Base-by-base conservation (phyloP, 2,888 invertebrate species). In the Conistra vaccinii region DNA sequence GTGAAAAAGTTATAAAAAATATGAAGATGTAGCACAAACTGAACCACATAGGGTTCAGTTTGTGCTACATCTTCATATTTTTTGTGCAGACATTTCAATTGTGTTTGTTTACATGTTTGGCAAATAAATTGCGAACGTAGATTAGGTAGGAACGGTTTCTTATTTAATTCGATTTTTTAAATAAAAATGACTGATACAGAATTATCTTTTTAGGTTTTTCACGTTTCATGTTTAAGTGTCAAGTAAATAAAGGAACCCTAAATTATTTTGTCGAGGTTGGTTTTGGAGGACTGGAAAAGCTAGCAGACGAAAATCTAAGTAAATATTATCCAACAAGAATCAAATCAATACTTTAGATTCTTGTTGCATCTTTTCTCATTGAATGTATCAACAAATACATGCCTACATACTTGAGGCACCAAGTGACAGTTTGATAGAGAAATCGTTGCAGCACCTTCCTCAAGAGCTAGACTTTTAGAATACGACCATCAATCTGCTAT, bases 401-500 rank as follows among this genome's bases (percentile, higher is more conserved):
- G 26, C 10, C 17, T 48, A 14, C 10, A 2, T 55, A 35, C 42
- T 63, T 39, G 14, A 29, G 12, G 29, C 12, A 32, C 32, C 7
- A 32, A 42, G 48, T 48, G 23, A 48, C 9, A 48, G 20, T n/a
- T 29, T 32, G 14, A 57, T 29, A 12, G 2, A 29, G 10, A 78
- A 62, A 67, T 66, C 14, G 29, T 32, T 35, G 10, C 12, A 29
- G 35, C 35, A 26, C 17, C 45, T 60, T 55, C n/a, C 17, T 23
- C 29, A 26, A 66, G 32, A 53, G 32, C 23, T 57, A 51, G 32
- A 57, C 55, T 73, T 32, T 62, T 17, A 67, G 62, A 65, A 69
- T 62, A 76, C 58, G 55, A 62, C 39, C 32, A 74, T 74, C 70
- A 74, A 84, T 78, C 73, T 79, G 23, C 53, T 71, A 68, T 70